Base-by-base conservation (phyloP, 1,140 invertebrate genomes). In the Hylyphantes graminicola region DNA sequence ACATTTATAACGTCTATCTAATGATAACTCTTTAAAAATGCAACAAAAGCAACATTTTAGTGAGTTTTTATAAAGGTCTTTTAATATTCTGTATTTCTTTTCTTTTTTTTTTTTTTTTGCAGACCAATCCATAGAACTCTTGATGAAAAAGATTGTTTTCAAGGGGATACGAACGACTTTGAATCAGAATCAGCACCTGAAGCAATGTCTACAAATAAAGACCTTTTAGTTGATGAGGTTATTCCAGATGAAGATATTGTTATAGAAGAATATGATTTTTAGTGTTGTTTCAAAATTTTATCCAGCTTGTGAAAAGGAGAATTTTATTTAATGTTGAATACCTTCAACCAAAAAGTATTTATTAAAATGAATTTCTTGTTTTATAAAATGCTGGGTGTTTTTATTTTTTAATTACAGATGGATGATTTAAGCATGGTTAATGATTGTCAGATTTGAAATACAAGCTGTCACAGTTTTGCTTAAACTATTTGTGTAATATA, bases 231-330 rank as follows among this genome's bases (percentile, higher is more conserved):
- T 17, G 35, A 7, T 6, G 13, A 64, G 17, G 13, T 51, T 17
- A 50, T 76, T 50, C 64, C 74, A 12, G 74, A 76, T 76, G 74
- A 76, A 76, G 74, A 76, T 10, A 76, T 76, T 48, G 19, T 76
- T 12, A 76, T 76, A 51, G 74, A 76, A 6, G 74, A 76, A 64
- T 76, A 76, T 76, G 74, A 76, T 19, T 76, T 76, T 76, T 76
- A 54, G 51, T 51, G 7, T 0, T 3, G 53, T 15, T 70, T 19
- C 35, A 35, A 35, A 35, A 35, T 35, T 35, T 35, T 35, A 35
- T 35, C 35, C 35, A 35, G 35, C 35, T 35, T 35, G 35, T 35
- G 35, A 35, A 35, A 35, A 35, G 35, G 35, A 35, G 35, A 35
- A 35, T 35, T 35, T 35, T 35, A 35, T 35, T 35, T 35, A 35